phyloP scores from a whole-genome alignment of 2,113 vertebrate genomes.

The Haemorhous mexicanus region DNA sequence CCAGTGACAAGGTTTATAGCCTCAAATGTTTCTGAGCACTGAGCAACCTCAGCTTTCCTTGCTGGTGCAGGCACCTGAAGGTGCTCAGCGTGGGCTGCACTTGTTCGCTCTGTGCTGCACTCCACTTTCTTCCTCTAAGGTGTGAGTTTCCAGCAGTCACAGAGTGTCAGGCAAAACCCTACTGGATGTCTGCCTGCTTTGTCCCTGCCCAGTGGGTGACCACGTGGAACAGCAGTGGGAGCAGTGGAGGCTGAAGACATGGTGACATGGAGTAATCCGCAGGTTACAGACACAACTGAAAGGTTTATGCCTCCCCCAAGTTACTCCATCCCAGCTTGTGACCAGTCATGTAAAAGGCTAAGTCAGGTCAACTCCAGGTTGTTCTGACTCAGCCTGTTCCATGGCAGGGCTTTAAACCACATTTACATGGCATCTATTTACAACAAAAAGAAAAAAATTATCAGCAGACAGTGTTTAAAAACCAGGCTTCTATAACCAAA shows the following conservation, averaged over 20 bases:
- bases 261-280: fast-evolving
- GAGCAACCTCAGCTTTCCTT: background rate
- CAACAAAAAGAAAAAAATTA: background rate
- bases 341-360: background rate
- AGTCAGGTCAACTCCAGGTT: background rate
- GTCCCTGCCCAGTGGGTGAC: background rate
- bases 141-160: background rate
- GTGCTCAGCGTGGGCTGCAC: background rate
- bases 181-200: background rate
- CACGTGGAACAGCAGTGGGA: background rate
- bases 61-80: background rate
- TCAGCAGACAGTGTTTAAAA: background rate
- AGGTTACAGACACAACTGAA: background rate
- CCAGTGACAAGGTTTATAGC: background rate
- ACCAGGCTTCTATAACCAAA: background rate
- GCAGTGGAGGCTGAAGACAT: background rate
- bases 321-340: background rate
- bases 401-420: background rate
- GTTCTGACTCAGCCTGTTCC: background rate
- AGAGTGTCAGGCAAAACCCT: background rate
- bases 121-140: background rate
- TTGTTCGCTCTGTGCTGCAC: background rate
- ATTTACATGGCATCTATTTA: background rate
- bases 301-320: background rate
- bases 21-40: background rate